phyloP scores from a whole-genome alignment of 2,888 invertebrate genomes.

The Ophion obscuratus region DNA sequence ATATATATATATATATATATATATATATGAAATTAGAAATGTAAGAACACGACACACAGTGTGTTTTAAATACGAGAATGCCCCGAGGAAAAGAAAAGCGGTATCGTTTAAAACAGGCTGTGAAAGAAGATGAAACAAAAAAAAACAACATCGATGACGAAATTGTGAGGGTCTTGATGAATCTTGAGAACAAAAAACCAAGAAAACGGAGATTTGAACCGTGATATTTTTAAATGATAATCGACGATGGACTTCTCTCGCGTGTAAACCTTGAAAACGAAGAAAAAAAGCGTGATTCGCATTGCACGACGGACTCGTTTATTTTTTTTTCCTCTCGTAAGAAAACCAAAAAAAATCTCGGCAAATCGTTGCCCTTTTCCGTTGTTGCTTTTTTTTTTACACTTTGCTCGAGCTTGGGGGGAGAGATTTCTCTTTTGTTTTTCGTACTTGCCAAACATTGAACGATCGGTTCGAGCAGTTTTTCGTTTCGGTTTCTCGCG shows the following conservation, averaged over 20 bases:
- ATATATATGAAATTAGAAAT: constrained; percentile 68
- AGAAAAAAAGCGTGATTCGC: neutral
- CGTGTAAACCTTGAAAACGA: constrained; percentile 27
- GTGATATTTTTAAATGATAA: constrained; percentile 62
- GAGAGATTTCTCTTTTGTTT: neutral
- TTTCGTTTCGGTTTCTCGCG: neutral
- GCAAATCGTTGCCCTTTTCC: neutral
- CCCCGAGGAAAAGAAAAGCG: constrained; percentile 58
- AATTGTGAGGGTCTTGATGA: constrained; percentile 70
- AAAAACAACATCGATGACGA: constrained; percentile 66
- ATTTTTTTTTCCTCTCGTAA: neutral
- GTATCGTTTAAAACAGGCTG: constrained; percentile 80
- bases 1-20: constrained; percentile 65
- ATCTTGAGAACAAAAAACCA: constrained; percentile 38
- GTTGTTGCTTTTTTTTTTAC: constrained; percentile 5
- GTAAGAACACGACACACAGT: constrained; percentile 72
- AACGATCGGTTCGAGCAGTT: neutral
- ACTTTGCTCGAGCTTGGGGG: neutral
- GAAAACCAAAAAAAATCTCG: neutral
- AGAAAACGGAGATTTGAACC: constrained; percentile 58
- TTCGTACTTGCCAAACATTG: neutral
- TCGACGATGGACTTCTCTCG: constrained; percentile 53
- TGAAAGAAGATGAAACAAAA: constrained; percentile 72
- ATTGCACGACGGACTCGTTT: neutral
- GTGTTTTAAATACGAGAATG: constrained; percentile 76